A percentile compares a stretch with the other conserved stretches of the same genome.
Evolutionary conservation across 2,113 vertebrate species (phyloP).

Genomic region (Colius striatus): DNA sequence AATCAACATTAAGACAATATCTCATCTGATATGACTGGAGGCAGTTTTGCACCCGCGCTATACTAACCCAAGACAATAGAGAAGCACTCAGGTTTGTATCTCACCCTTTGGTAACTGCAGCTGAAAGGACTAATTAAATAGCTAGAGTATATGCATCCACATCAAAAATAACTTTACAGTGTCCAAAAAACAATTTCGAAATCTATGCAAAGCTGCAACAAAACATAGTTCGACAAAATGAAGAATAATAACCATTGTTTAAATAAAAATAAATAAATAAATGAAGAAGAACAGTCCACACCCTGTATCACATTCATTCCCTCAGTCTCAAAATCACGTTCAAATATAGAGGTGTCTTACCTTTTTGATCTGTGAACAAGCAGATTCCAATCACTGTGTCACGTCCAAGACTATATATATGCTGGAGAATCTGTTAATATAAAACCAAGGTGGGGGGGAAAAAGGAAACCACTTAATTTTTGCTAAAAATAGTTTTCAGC

Average conservation of each 20-base stretch:
- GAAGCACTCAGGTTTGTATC: background rate
- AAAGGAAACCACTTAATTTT: slow-evolving; percentile 2
- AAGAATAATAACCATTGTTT: background rate
- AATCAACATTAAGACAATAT: accelerated
- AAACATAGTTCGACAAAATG: background rate
- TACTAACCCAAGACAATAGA: background rate
- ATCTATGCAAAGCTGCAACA: background rate
- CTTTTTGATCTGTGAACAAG: slow-evolving; percentile 69
- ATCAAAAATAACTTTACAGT: slow-evolving; percentile 14
- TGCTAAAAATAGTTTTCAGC: background rate
- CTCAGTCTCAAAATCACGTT: background rate
- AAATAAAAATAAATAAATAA: background rate
- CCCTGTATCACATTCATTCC: background rate
- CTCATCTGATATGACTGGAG: background rate
- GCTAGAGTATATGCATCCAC: background rate
- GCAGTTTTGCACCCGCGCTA: background rate
- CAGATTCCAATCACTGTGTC: slow-evolving; percentile 54
- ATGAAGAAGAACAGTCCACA: background rate
- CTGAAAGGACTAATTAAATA: slow-evolving; percentile 1
- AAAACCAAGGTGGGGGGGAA: slow-evolving; percentile 9
- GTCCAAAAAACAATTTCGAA: background rate
- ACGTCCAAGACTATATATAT: slow-evolving; percentile 12
- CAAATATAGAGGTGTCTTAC: slow-evolving; percentile 68
- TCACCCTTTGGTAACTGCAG: background rate
- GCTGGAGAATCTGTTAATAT: slow-evolving; percentile 70